Conservation (phyloP, 2,888 invertebrate genomes). For the Tinea trinotella region DNA sequence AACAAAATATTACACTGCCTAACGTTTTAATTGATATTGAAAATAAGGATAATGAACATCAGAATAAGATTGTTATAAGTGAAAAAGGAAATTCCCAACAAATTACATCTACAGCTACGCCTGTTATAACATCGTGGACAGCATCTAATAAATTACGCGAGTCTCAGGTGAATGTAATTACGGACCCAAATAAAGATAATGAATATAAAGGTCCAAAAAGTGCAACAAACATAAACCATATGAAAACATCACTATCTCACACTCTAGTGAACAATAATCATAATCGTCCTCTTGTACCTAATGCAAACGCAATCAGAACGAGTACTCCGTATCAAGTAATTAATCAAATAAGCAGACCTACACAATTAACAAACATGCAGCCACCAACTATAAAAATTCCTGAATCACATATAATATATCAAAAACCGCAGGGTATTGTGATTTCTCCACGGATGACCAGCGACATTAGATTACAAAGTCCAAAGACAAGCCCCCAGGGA, state of each 20-base stretch:
- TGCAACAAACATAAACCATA: conserved; percentile 57
- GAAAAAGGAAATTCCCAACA: conserved; percentile 46
- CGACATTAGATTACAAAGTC: conserved; percentile 55
- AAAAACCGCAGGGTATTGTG: conserved; percentile 58
- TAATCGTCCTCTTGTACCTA: conserved; percentile 40
- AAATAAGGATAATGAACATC: conserved; percentile 24
- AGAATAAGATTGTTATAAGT: conserved; percentile 39
- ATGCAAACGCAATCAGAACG: conserved; percentile 27
- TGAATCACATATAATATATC: conserved; percentile 63
- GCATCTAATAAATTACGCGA: conserved; percentile 59
- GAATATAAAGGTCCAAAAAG: conserved; percentile 53
- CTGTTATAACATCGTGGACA: conserved; percentile 73
- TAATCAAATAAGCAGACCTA: conserved; percentile 51
- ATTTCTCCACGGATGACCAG: conserved; percentile 55
- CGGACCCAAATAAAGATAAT: conserved; percentile 23
- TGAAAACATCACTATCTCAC: conserved; percentile 38
- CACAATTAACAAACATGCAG: conserved; percentile 65
- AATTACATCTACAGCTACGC: conserved; percentile 55
- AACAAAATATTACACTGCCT: neutral
- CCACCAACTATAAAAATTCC: conserved; percentile 78
- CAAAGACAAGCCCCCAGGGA: conserved; percentile 47
- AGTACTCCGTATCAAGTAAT: conserved; percentile 59
- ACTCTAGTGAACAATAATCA: conserved; percentile 38
- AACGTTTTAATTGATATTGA: neutral
- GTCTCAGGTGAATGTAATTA: conserved; percentile 41